phyloP scores from a whole-genome alignment of 2,888 invertebrate genomes.

The Lamproptera curius region DNA sequence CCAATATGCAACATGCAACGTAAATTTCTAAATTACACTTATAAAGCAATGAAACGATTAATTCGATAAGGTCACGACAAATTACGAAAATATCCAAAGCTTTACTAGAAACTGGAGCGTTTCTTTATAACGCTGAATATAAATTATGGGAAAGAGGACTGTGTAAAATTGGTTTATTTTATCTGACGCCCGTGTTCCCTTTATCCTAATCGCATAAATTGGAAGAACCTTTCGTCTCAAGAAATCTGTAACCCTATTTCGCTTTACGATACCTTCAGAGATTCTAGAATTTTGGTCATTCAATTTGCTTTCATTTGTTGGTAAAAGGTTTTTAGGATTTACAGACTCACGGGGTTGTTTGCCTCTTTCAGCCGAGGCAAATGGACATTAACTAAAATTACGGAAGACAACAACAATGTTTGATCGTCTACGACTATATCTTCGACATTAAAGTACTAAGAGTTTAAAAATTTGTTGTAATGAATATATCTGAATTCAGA shows the following conservation, averaged over 20 bases:
- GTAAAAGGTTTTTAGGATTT: no score
- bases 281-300: background rate
- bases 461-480: no score
- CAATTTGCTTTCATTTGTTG: no score
- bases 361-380: no score
- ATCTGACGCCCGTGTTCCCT: constrained; percentile 43
- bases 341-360: no score
- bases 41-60: constrained; percentile 6
- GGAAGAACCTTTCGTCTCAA: constrained; percentile 31
- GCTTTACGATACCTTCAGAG: constrained; percentile 27
- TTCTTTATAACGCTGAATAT: no score
- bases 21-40: constrained; percentile 14
- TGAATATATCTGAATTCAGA: no score
- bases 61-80: constrained; percentile 25
- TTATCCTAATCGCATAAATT: constrained; percentile 39
- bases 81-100: constrained; percentile 17
- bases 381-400: no score
- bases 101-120: constrained; percentile 23
- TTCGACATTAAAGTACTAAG: no score
- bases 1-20: constrained; percentile 3
- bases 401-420: no score
- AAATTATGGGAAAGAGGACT: constrained; percentile 53
- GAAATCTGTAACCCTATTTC: constrained; percentile 33
- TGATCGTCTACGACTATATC: no score
- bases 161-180: constrained; percentile 42